These are phyloP conservation scores for Aquatica leii DNA, from an alignment of 2,888 invertebrate species.

Conservation along the genomic window DNA sequence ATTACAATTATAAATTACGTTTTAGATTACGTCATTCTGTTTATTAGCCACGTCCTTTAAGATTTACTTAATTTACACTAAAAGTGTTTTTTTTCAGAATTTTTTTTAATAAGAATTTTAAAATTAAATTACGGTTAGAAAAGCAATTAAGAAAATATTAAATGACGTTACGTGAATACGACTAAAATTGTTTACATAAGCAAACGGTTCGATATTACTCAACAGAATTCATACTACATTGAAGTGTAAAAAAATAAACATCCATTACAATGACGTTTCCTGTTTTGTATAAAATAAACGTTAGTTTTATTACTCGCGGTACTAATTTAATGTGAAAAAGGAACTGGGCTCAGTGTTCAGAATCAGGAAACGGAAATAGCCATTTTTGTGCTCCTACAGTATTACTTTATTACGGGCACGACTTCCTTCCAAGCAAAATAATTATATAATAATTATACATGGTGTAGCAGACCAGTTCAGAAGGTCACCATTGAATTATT, in stretches of 20 bases:
- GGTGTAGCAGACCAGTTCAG: constrained; percentile 13
- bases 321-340: constrained; percentile 15
- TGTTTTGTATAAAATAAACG: constrained; percentile 14
- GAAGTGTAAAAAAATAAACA: not conserved
- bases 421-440: constrained; percentile 34
- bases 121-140: too few relatives aligned
- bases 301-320: constrained; percentile 5
- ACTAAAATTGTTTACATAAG: too few relatives aligned
- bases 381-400: constrained; percentile 41
- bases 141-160: too few relatives aligned
- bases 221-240: not conserved
- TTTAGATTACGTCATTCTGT: too few relatives aligned
- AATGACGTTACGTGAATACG: too few relatives aligned
- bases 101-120: too few relatives aligned
- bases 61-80: too few relatives aligned
- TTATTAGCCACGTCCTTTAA: too few relatives aligned
- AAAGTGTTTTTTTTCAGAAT: too few relatives aligned
- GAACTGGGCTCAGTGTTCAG: constrained; percentile 13
- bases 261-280: constrained; percentile 10
- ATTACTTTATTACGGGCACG: constrained; percentile 35
- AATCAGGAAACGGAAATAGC: constrained; percentile 45
- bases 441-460: constrained; percentile 21
- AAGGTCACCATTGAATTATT: constrained; percentile 15
- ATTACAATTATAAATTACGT: too few relatives aligned
- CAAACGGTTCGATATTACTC: too few relatives aligned